Evolutionary conservation across 2,888 invertebrate species (phyloP), one percentile per base, ranked within the genome.

Genomic region (Clitarchus hookeri): DNA sequence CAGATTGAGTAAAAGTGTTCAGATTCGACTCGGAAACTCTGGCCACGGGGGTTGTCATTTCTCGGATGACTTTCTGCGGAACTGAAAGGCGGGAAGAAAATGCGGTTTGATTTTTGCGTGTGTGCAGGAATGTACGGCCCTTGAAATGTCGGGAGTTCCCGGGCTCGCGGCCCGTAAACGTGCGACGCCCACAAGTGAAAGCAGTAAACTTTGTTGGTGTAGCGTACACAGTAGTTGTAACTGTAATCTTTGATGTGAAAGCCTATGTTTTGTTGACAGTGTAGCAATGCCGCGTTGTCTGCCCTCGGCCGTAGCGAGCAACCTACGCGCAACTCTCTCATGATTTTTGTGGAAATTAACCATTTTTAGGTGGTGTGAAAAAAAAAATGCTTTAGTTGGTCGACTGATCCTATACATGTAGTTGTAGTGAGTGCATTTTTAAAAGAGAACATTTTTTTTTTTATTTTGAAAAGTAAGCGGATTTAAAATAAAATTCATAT

Each of bases 341-440:
- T 65, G 16, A 48, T 48, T 48, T 65, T 65, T 65, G 19, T 23
- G n/a, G n/a, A 65, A 19, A 65, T 65, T 12, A 65, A 65, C n/a
- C 16, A 11, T 16, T 65, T 65, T 16, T 65, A 65, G 65, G n/a
- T n/a, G 65, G 65, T 65, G 65, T 65, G 65, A 65, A 65, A 65
- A 65, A 65, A 65, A 65, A 65, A 65, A 65, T 65, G n/a, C 65
- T 65, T 65, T 65, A 65, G 65, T 65, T 65, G 65, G n/a, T 65
- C n/a, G 65, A 65, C 65, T 65, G 65, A 65, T 65, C 65, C 0
- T 65, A 65, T 65, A 65, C 65, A 65, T n/a, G 65, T 65, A 65
- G n/a, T 23, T 65, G 65, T 65, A 65, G 65, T 65, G 65, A 11
- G 65, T 65, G 65, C 65, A 65, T 65, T 65, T 65, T 65, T 23